phyloP scores from a whole-genome alignment of 2,797 vertebrate species.

The Martes flavigula region DNA sequence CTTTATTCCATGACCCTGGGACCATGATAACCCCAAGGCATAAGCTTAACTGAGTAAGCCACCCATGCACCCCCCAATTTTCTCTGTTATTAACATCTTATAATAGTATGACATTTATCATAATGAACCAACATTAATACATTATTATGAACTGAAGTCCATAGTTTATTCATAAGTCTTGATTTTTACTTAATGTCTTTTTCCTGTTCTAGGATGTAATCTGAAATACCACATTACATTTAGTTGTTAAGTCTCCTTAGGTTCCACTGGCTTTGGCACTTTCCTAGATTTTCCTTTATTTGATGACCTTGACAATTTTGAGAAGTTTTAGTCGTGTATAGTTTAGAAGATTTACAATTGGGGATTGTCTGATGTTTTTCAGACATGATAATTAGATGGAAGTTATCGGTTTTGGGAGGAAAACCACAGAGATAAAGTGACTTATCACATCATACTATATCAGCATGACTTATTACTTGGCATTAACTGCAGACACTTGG shows the following conservation, averaged over 20 bases:
- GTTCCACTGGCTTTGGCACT: not conserved
- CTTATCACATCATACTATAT: not conserved
- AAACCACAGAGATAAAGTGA: not conserved
- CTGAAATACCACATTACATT: not conserved
- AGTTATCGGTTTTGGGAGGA: not conserved
- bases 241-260: not conserved
- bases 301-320: not conserved
- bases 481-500: not conserved
- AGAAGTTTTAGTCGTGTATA: not conserved
- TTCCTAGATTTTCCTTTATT: not conserved
- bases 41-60: no score
- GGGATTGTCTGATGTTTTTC: not conserved
- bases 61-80: not conserved
- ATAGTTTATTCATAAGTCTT: not conserved
- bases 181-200: not conserved
- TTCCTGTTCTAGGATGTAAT: not conserved
- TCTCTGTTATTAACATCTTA: not conserved
- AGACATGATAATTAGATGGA: not conserved
- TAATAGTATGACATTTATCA: not conserved
- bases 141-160: not conserved
- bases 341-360: not conserved
- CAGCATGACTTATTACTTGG: not conserved
- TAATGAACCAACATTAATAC: not conserved
- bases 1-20: no score
- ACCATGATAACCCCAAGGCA: no score